Evolutionary conservation across 2,888 invertebrate genomes (phyloP), one percentile per base, ranked within the genome.

Genomic region (Oeneis ivallda): DNA sequence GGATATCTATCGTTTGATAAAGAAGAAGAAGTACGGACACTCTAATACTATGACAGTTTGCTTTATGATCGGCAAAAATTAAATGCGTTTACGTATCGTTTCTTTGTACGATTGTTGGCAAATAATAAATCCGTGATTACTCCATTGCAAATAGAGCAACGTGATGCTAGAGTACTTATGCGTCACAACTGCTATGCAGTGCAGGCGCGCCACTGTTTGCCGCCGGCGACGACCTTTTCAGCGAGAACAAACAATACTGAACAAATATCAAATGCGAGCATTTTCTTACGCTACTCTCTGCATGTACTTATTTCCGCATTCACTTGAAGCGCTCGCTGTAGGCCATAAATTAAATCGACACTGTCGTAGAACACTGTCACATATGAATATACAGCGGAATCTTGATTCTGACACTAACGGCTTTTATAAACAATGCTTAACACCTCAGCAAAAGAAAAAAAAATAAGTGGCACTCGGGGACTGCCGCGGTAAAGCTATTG

Each of bases 151-250:
- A 62, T 7, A 54, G 45, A 62, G 62, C 57, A 59, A 59, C 58
- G 62, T 64, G 52, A 53, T 58, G 50, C 52, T 17, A 53, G n/a
- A n/a, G 65, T 61, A 65, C 63, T 50, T 26, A 50, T 26, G 65
- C 62, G 68, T 66, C 60, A 64, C 65, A 61, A 65, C 64, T 62
- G 56, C 43, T 39, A 50, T 54, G 62, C 68, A 53, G 63, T 63
- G 57, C 54, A 49, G 60, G 54, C 62, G 54, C 62, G 56, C 65
- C 71, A 60, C 68, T 69, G 73, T 74, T 72, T 75, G 73, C 71
- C 62, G 65, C 70, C 76, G 79, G 76, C 80, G 76, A 76, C 74
- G 79, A 80, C 79, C 77, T 73, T 77, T 76, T 78, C 78, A 80
- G 70, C 66, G 76, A 73, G 70, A 77, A 74, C 76, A 79, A 82